Base-by-base conservation (phyloP, 2,797 vertebrate species). In the Tolypeutes matacus region DNA sequence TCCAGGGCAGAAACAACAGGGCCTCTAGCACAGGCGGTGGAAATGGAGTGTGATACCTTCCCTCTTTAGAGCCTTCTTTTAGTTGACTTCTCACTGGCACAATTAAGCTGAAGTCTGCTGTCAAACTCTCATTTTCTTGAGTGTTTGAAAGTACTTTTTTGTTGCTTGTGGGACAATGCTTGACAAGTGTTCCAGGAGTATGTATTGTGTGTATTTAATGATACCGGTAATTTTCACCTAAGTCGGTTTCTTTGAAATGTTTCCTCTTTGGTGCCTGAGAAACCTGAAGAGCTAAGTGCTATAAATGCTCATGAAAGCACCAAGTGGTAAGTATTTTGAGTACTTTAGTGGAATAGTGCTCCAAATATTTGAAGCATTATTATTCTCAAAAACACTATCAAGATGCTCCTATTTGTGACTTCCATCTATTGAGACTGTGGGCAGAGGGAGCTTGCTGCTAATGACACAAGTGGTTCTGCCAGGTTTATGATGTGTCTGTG, bases 271-370 rank as follows among this genome's bases (percentile, higher is more conserved):
- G 60, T 89, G 56, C 76, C 86, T 89, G 76, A 62, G 27, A 95
- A 94, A 83, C 67, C 64, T 80, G 49, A 95, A 93, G 58, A 90
- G 91, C 64, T 82, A 95, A 95, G 89, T 88, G 93, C 39, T 93
- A 49, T 58, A 89, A 89, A 93, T 9, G 42, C 36, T 86, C 25
- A 12, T 39, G 60, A 88, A 95, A 94, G 36, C 75, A 58, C 46
- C 70, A 80, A 92, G 31, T 46, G 34, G 78, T 62, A 90, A 89
- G 60, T 2, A 46, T 91, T 95, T 95, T 2, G 25, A 94, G 83
- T 84, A 76, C 39, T 84, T 88, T 73, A 88, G 60, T 78, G 72
- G 23, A 53, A 93, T 0, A 6, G 53, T 64, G 29, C 91, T 96
- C 36, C 83, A 93, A 86, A 89, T 89, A 75, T 51, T 67, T 81